Evolutionary conservation across 1,140 invertebrate species (phyloP), one percentile per base, ranked within the genome.

Genomic region (Drosophila kikkawai): DNA sequence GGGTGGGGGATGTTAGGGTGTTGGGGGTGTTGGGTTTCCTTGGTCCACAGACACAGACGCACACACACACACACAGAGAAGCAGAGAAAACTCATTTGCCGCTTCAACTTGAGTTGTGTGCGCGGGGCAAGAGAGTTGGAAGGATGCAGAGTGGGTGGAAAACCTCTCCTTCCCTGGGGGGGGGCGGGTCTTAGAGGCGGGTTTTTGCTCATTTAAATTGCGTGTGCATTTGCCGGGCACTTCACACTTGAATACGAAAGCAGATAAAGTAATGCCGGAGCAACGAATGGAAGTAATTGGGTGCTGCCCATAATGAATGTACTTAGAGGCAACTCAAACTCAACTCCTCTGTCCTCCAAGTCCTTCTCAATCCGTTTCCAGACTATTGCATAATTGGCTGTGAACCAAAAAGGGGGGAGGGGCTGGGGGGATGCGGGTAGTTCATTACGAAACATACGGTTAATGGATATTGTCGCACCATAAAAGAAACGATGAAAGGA

Each of bases 231-330:
- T 90, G 63, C 79, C 64, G 78, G 78, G 75, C 79, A 88, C 85
- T 88, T 88, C 85, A 88, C 85, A 88, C 85, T 90, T 88, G 85
- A 88, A 90, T 90, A 85, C 85, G 56, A 88, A 90, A 90, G 85
- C 79, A 88, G 85, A 88, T 88, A 88, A 85, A 88, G 85, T 90
- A 90, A 88, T 90, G 81, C 80, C 73, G 48, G 69, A 57, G 51
- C 51, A 79, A 76, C 75, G 75, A 84, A 79, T 84, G 74, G 75
- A 90, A 84, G 81, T 88, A 88, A 88, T 88, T 88, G 85, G 84
- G 81, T 85, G 84, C 81, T 78, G 68, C 60, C 68, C 59, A 64
- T 83, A 83, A 87, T 80, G 83, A 83, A 83, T 74, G 71, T 71
- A 59, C 51, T 73, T 58, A 70, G 51, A 58, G 36, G 44, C 36